These are phyloP conservation scores for Chelonoidis abingdonii DNA, from an alignment of 2,113 vertebrate species.

Conservation along the genomic window DNA sequence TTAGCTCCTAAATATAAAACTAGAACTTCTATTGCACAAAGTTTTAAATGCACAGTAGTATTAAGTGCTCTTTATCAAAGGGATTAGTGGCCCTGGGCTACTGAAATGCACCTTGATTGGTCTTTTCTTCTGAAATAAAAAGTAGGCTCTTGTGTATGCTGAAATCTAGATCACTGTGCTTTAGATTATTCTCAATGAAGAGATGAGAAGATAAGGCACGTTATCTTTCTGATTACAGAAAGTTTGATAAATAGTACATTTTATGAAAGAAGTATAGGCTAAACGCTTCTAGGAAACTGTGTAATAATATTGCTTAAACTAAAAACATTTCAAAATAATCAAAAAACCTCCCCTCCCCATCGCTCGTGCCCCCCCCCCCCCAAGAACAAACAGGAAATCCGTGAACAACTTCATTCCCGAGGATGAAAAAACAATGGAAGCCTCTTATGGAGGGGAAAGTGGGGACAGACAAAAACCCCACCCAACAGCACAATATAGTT, in stretches of 20 bases:
- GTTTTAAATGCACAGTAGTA: conserved; percentile 49
- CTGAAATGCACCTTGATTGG: not conserved
- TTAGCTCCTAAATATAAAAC: conserved; percentile 13
- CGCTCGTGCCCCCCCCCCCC: not conserved
- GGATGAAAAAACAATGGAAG: conserved; percentile 1
- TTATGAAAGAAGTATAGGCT: conserved; percentile 60
- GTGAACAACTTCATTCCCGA: not conserved
- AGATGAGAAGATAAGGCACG: conserved; percentile 79
- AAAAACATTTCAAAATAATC: not conserved
- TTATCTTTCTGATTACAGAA: conserved; percentile 80
- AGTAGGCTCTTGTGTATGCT: conserved; percentile 17
- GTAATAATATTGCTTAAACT: not conserved
- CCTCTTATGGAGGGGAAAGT: not conserved
- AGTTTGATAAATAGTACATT: conserved; percentile 61
- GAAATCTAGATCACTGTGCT: conserved; percentile 72
- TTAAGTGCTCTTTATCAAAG: conserved; percentile 63
- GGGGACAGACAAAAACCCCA: not conserved
- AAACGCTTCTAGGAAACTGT: not conserved
- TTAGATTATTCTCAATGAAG: conserved; percentile 66
- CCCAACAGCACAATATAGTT: not conserved
- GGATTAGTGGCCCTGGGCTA: conserved; percentile 27
- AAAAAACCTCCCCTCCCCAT: not conserved
- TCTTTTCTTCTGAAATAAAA: not conserved
- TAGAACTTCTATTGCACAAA: conserved; percentile 79
- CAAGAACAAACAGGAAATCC: not conserved